Conservation (phyloP, 2,113 vertebrate genomes). For the Melanerpes formicivorus region DNA sequence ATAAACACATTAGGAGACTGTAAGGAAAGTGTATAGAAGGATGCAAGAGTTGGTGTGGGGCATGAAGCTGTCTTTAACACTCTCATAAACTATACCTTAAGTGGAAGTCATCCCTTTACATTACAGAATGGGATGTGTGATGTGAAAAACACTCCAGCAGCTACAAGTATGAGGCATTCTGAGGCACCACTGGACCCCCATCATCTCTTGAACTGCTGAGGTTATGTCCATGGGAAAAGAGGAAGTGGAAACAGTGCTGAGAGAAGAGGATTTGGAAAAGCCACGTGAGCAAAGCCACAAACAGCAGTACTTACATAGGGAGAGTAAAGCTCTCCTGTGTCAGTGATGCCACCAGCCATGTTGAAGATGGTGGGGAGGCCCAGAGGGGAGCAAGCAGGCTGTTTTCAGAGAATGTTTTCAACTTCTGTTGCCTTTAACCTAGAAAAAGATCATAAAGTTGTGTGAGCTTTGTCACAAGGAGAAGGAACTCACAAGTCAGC, state of each 20-base stretch:
- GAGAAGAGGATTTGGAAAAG: not conserved
- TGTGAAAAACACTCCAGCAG: rapidly evolving
- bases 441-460: not conserved
- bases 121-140: not conserved
- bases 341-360: conserved; percentile 95
- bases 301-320: conserved; percentile 87
- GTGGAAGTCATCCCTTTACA: not conserved
- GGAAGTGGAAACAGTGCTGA: not conserved
- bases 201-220: not conserved
- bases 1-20: not conserved
- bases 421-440: conserved; percentile 20
- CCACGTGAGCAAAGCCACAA: not conserved
- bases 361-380: not conserved
- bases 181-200: not conserved
- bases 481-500: not conserved
- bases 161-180: not conserved
- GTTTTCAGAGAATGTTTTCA: not conserved
- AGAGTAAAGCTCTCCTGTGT: conserved; percentile 94
- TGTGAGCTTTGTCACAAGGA: not conserved
- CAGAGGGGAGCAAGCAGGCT: not conserved
- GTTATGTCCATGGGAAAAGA: not conserved
- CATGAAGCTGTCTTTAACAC: not conserved
- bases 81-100: not conserved
- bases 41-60: not conserved
- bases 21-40: not conserved